Conservation (phyloP, 2,888 invertebrate genomes). For the Chymomyza fuscimana region DNA sequence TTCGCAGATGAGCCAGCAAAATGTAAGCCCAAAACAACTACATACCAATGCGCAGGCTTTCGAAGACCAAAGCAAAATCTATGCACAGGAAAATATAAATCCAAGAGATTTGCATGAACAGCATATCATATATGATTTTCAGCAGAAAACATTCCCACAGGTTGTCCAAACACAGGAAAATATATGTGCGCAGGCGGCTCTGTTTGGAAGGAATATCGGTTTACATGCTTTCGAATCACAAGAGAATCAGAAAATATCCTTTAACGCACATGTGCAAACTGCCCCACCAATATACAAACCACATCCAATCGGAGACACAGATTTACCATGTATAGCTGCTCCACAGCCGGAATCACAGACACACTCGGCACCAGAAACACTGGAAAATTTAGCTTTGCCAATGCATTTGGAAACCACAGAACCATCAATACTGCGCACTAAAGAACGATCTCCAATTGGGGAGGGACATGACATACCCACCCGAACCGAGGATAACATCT, state of each 20-base stretch:
- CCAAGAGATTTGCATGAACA: constrained; percentile 38
- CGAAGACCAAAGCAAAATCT: too few relatives aligned
- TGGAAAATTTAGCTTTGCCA: not conserved
- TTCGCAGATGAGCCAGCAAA: not conserved
- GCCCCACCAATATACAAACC: not conserved
- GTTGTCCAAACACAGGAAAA: not conserved
- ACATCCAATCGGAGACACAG: constrained; percentile 4
- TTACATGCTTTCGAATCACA: not conserved
- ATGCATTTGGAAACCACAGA: not conserved
- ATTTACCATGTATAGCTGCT: not conserved
- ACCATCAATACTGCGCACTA: too few relatives aligned
- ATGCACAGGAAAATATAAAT: not conserved
- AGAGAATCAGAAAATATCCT: not conserved
- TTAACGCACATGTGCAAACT: not conserved
- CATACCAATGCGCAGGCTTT: too few relatives aligned
- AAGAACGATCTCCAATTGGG: too few relatives aligned
- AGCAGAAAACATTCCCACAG: not conserved
- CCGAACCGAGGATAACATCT: not conserved
- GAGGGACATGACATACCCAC: not conserved
- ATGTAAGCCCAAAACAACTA: too few relatives aligned
- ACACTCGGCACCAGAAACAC: too few relatives aligned
- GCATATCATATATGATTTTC: not conserved
- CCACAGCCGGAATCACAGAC: not conserved
- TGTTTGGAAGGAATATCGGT: too few relatives aligned
- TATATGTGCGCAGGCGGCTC: not conserved